A percentile compares a stretch with the other conserved stretches of the same genome.
Evolutionary conservation across 2,797 vertebrate species (phyloP).

Genomic region (Simalia tracyae): DNA sequence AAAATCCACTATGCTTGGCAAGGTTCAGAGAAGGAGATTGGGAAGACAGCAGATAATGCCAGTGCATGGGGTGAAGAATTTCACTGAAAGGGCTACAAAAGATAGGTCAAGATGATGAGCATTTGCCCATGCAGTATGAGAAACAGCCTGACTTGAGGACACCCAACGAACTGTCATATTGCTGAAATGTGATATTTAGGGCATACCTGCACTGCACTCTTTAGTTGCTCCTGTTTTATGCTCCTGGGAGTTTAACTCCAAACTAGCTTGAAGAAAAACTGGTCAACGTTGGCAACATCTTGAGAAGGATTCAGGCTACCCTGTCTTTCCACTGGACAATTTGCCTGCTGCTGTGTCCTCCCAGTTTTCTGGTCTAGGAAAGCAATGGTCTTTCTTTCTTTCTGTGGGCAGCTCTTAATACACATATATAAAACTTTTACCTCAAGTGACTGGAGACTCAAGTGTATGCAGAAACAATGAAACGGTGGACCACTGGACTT

Average conservation of each 20-base stretch:
- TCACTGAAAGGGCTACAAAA: not conserved
- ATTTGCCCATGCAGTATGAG: not conserved
- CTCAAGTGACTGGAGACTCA: not conserved
- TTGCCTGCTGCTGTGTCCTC: not conserved
- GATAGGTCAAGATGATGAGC: not conserved
- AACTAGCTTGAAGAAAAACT: not conserved
- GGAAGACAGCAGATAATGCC: not conserved
- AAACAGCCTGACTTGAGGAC: not conserved
- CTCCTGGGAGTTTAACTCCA: not conserved
- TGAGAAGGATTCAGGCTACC: not conserved
- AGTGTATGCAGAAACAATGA: not conserved
- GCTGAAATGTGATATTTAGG: not conserved
- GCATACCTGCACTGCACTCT: not conserved
- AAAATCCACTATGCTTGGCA: not conserved
- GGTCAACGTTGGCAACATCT: not conserved
- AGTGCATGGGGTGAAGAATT: not conserved
- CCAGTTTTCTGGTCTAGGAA: not conserved
- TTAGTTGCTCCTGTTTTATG: not conserved
- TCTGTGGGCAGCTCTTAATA: not conserved
- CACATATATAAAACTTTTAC: not conserved
- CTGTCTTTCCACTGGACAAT: not conserved
- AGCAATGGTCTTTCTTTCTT: not conserved
- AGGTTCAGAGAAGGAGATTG: not conserved
- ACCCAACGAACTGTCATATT: not conserved
- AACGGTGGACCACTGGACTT: not conserved